Evolutionary conservation across 2,888 invertebrate genomes (phyloP), one percentile per base, ranked within the genome.

Genomic region (Andrena fulva): DNA sequence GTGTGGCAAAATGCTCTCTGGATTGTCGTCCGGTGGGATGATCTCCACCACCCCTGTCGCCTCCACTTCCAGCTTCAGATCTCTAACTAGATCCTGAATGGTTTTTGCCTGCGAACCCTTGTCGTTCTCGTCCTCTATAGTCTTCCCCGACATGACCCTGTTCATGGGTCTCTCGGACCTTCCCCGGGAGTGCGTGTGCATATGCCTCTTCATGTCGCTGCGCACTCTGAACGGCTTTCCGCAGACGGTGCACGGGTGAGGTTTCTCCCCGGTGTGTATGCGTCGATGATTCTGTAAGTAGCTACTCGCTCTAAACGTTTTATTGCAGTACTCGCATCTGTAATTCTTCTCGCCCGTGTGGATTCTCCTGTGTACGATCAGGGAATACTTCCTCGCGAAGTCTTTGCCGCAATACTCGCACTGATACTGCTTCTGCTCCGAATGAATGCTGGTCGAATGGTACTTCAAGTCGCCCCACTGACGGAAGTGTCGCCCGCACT

Each of bases 381-480:
- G 94, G 0, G 98, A 98, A 93, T 98, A 98, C 89, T 98, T 97
- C 63, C 98, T 95, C 0, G 98, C 97, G 94, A 98, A 98, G 91
- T 97, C 97, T 92, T 98, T 98, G 73, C 96, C 97, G 92, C 98
- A 98, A 92, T 97, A 98, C 91, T 98, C 98, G 92, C 98, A 98
- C 91, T 98, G 98, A 93, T 97, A 97, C 86, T 96, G 96, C 93
- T 97, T 97, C 93, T 97, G 95, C 62, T 96, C 96, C 8, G 97
- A 97, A 92, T 98, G 98, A 83, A 97, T 95, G 2, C 98, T 98
- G 42, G 96, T 96, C 79, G 96, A 96, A 94, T 98, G 98, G 93
- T 98, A 98, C 91, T 97, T 97, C 68, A 98, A 95, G 93, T 98
- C 98, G 77, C 98, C 97, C 97, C 97, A 97, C 93, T 98, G 98